These are phyloP conservation scores for Ctenicera cuprea DNA, from an alignment of 2,888 invertebrate species.

Conservation along the genomic window DNA sequence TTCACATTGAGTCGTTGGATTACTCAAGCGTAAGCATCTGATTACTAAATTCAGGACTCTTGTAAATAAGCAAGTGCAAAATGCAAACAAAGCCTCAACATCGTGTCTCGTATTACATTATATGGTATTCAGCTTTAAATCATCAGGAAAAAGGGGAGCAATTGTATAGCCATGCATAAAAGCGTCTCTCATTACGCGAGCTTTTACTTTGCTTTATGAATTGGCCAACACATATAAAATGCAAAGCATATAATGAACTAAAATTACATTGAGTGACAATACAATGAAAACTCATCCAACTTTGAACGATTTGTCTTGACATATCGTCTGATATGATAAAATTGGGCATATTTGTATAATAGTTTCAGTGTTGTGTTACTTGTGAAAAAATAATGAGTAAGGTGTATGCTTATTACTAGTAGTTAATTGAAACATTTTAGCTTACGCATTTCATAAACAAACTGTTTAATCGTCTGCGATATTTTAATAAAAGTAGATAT, in stretches of 20 bases:
- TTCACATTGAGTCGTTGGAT: too few species aligned
- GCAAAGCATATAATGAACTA: conserved; percentile 5
- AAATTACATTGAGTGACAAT: conserved; percentile 23
- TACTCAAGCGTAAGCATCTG: too few species aligned
- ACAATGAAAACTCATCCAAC: conserved; percentile 18
- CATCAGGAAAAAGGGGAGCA: background rate
- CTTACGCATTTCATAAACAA: too few species aligned
- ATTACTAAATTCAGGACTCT: too few species aligned
- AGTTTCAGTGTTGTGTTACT: too few species aligned
- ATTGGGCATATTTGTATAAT: too few species aligned
- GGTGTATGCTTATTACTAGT: too few species aligned
- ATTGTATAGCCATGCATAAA: conserved; percentile 22
- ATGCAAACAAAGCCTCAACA: conserved; percentile 10
- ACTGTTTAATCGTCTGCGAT: too few species aligned
- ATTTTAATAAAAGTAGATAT: too few species aligned
- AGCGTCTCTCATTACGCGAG: conserved; percentile 21
- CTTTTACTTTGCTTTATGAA: conserved; percentile 10
- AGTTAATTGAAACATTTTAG: too few species aligned
- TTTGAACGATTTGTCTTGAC: background rate
- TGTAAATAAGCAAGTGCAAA: conserved; percentile 4
- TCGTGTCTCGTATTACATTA: conserved; percentile 17
- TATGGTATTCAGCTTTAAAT: conserved; percentile 17
- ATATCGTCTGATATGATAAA: background rate
- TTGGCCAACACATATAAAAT: conserved; percentile 15
- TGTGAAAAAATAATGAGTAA: too few species aligned